Base-by-base conservation (phyloP, 1,140 invertebrate species). In the Neotoxoptera formosana region DNA sequence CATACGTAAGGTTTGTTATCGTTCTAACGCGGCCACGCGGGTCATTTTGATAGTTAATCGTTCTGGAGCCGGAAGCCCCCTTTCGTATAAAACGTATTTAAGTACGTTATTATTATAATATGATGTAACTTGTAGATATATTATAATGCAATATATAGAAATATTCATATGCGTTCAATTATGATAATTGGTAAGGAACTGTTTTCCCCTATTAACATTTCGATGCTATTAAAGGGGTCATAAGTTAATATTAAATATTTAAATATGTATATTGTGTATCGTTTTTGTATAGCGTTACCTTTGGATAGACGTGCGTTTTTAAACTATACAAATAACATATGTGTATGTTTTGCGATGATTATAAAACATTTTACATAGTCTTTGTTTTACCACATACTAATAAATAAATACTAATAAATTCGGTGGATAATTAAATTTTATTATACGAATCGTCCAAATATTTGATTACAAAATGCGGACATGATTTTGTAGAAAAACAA, bases 221-320 rank as follows among this genome's bases (percentile, higher is more conserved):
- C 36, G 34, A 36, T 53, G 30, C 34, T 45, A 47, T 93, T 90
- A 48, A 81, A 34, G 30, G 86, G 45, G 67, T 60, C 87, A 34
- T 67, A 93, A 83, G 48, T 34, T 45, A 23, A 94, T 41, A 93
- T 34, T 36, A 47, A 51, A 53, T 92, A 51, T 41, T 34, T 36
- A 47, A 51, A 51, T 93, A 36, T 47, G 67, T 91, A 76, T 67
- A n/a, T 56, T 93, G 25, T 47, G 90, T 91, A 76, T 90, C n/a
- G 34, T 93, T 45, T 41, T 76, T 36, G 23, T 93, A 9, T n/a
- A 76, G 34, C 25, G n/a, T 45, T 34, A 41, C 41, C n/a, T 76
- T 81, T 34, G 7, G 14, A 17, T 81, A 25, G 30, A 41, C 30
- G 25, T 56, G 9, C 83, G 48, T 76, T 93, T 93, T 45, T 93